phyloP scores from a whole-genome alignment of 2,113 vertebrate species.

The Felis chaus region DNA sequence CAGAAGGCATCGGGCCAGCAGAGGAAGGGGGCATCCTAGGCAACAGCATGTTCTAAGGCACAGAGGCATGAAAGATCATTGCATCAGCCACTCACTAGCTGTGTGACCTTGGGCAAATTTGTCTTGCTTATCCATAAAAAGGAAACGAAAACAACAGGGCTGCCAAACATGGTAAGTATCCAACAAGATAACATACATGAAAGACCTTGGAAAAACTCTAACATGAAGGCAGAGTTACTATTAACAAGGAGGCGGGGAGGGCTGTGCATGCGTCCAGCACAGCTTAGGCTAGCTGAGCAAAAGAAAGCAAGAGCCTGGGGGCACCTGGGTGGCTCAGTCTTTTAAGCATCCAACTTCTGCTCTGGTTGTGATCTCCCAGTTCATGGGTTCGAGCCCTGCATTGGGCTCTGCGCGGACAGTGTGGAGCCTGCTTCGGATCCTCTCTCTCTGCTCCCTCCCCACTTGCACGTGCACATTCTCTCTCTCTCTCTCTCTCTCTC shows the following conservation, averaged over 20 bases:
- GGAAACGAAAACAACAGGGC: not conserved
- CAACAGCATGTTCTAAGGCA: not conserved
- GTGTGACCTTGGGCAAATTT: constrained; percentile 36
- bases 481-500: too few species aligned
- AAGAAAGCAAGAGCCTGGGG: not conserved
- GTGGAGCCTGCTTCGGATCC: too few species aligned
- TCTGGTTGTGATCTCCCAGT: too few species aligned
- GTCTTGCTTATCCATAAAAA: not conserved
- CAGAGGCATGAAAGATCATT: not conserved
- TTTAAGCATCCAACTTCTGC: too few species aligned
- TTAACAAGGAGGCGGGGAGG: not conserved
- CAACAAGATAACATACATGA: not conserved
- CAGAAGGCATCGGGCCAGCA: not conserved
- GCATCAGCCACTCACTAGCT: constrained; percentile 26
- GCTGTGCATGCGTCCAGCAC: not conserved
- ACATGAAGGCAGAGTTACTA: not conserved
- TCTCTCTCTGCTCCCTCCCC: too few species aligned
- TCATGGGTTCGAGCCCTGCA: too few species aligned
- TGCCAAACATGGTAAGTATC: not conserved
- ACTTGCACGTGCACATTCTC: too few species aligned
- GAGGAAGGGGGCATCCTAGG: not conserved
- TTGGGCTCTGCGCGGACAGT: too few species aligned
- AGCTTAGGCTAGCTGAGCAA: not conserved
- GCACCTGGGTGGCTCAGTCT: too few species aligned
- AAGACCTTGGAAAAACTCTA: not conserved